A percentile compares a stretch with the other conserved stretches of the same genome.
phyloP scores from a whole-genome alignment of 2,797 vertebrate species.

The Rhadinocentrus ornatus region DNA sequence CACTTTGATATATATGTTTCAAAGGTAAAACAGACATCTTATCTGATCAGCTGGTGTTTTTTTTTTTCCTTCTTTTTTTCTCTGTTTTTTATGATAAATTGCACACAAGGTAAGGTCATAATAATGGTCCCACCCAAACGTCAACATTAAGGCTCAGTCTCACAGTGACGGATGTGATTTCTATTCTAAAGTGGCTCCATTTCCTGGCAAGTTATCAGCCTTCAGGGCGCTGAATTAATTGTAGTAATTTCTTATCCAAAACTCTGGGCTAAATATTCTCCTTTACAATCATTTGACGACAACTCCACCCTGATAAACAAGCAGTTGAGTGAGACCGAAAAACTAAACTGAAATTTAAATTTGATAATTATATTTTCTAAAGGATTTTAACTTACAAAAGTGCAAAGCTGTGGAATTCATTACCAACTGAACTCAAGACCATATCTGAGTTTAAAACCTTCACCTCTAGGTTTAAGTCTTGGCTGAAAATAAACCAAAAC shows the following conservation, averaged over 20 bases:
- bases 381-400: too few species aligned
- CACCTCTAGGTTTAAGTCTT: too few species aligned
- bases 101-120: conserved; percentile 59
- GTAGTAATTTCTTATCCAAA: conserved; percentile 56
- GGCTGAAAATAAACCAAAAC: too few species aligned
- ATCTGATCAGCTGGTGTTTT: conserved; percentile 44
- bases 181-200: conserved; percentile 46
- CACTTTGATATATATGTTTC: conserved; percentile 71
- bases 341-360: conserved; percentile 21
- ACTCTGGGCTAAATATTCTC: conserved; percentile 42
- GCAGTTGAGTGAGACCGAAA: conserved; percentile 28
- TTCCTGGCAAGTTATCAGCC: conserved; percentile 58
- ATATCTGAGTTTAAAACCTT: too few species aligned
- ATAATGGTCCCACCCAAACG: conserved; percentile 56
- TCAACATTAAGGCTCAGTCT: conserved; percentile 47
- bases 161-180: conserved; percentile 53
- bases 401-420: too few species aligned
- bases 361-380: conserved; percentile 28
- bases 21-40: conserved; percentile 60
- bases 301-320: conserved; percentile 44
- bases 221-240: conserved; percentile 60
- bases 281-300: conserved; percentile 40
- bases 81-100: conserved; percentile 62
- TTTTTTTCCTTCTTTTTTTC: too few species aligned
- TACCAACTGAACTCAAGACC: too few species aligned